A percentile compares a stretch with the other conserved stretches of the same genome.
Conservation (phyloP, 2,797 vertebrate species). For the Chloroceryle amazona region DNA sequence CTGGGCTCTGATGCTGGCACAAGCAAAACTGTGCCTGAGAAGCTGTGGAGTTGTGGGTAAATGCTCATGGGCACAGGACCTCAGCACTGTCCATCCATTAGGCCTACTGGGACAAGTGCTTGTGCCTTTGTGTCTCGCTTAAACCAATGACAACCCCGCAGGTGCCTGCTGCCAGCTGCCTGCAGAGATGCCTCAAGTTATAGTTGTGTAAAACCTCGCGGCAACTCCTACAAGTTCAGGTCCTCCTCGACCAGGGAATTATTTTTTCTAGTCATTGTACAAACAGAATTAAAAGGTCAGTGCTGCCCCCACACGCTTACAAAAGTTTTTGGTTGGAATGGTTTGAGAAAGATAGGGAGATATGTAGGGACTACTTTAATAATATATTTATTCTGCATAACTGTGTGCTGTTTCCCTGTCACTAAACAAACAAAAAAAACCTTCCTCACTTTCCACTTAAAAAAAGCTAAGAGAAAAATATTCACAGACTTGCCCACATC, state of each 20-base stretch:
- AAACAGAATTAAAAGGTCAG: constrained; percentile 63
- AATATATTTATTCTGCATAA: not conserved
- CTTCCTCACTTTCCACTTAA: not conserved
- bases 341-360: not conserved
- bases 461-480: not conserved
- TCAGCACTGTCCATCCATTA: not conserved
- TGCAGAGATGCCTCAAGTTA: fast-evolving
- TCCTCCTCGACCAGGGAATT: not conserved
- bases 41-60: fast-evolving
- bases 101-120: not conserved
- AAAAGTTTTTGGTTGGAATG: constrained; percentile 35
- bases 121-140: not conserved
- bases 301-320: constrained; percentile 61
- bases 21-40: fast-evolving
- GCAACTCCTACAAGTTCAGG: not conserved
- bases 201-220: fast-evolving
- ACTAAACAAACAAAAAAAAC: not conserved
- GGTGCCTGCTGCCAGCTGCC: not conserved
- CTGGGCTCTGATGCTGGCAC: fast-evolving
- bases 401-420: not conserved
- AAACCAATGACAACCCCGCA: fast-evolving
- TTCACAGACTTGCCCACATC: not conserved
- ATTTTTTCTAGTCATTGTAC: not conserved
- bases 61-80: not conserved
- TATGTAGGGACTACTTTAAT: not conserved